phyloP scores from a whole-genome alignment of 2,888 invertebrate species.

The Catocala fraxini region DNA sequence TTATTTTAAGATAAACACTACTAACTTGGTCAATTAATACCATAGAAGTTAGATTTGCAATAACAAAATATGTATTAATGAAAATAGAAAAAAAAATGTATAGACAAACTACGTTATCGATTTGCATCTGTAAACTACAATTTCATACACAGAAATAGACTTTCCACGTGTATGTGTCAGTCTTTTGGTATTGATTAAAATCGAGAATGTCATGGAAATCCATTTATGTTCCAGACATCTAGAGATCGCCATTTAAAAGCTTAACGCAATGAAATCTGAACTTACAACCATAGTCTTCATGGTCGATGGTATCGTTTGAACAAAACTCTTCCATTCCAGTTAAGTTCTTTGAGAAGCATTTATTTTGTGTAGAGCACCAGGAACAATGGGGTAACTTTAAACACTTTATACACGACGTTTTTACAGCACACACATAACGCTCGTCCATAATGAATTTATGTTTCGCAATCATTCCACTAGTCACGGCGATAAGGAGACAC shows the following conservation, averaged over 20 bases:
- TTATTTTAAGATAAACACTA: too few species aligned
- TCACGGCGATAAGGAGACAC: conserved; percentile 42
- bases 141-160: too few species aligned
- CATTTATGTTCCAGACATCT: background rate
- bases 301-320: conserved; percentile 61
- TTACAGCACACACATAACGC: conserved; percentile 74
- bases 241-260: background rate
- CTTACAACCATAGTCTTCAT: conserved; percentile 69
- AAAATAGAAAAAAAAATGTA: too few species aligned
- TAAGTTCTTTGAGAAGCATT: conserved; percentile 71
- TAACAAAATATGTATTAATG: too few species aligned
- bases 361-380: conserved; percentile 73
- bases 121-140: too few species aligned
- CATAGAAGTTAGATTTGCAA: too few species aligned
- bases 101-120: too few species aligned
- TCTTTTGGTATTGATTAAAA: too few species aligned
- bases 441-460: conserved; percentile 63
- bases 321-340: conserved; percentile 59
- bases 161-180: too few species aligned
- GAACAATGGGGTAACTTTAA: conserved; percentile 75
- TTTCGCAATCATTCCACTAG: conserved; percentile 41
- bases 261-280: conserved; percentile 22
- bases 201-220: too few species aligned
- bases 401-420: conserved; percentile 73
- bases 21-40: too few species aligned